A percentile compares a stretch with the other conserved stretches of the same genome.
These are phyloP conservation scores for Adelges cooleyi DNA, from an alignment of 1,140 invertebrate species.

Conservation along the genomic window DNA sequence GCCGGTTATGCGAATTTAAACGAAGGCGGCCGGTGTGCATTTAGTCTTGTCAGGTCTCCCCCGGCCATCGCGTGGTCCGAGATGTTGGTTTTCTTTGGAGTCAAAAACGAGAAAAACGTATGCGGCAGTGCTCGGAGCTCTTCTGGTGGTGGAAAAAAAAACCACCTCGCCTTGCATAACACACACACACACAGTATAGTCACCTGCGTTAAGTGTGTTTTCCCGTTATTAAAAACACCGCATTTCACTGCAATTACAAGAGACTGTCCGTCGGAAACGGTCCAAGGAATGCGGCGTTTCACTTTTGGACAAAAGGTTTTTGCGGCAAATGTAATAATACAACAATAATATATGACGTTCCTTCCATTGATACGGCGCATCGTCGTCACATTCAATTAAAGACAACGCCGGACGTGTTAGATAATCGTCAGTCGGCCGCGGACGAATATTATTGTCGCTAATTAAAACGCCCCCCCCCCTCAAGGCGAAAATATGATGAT, in stretches of 20 bases:
- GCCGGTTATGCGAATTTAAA: no score
- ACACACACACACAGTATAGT: no score
- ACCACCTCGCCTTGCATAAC: no score
- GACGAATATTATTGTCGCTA: not conserved
- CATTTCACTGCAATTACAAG: not conserved
- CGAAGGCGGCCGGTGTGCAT: not conserved
- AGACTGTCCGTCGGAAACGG: not conserved
- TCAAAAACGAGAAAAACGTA: no score
- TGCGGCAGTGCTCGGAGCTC: no score
- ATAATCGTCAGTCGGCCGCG: not conserved
- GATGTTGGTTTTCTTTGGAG: no score
- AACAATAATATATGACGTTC: not conserved
- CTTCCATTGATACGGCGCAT: no score
- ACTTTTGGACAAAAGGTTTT: conserved; percentile 10
- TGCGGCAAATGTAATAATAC: not conserved
- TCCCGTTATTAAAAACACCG: not conserved
- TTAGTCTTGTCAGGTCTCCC: no score
- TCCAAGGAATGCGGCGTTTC: conserved; percentile 2
- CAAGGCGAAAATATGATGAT: no score
- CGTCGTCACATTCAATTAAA: not conserved
- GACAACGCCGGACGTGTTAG: not conserved
- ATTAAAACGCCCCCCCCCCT: not conserved
- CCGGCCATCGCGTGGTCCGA: no score
- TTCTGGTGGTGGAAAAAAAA: no score
- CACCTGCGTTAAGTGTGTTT: no score